Conservation (phyloP, 2,888 invertebrate genomes). For the Odontomyia ornata region DNA sequence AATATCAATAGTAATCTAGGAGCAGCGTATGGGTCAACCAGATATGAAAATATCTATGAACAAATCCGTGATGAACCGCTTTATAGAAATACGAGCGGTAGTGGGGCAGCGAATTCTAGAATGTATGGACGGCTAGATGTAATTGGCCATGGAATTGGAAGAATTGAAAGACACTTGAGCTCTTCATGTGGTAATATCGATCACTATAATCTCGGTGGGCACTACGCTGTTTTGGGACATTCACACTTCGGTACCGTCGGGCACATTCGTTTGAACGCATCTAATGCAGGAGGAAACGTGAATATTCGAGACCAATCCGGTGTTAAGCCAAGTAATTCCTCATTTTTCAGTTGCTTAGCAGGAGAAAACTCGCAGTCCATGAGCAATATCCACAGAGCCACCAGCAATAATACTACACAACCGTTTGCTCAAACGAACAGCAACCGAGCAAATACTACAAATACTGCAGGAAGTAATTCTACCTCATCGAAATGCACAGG, state of each 20-base stretch:
- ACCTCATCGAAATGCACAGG: conserved; percentile 47
- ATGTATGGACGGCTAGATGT: conserved; percentile 68
- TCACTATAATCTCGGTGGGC: conserved; percentile 64
- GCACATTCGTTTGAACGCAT: conserved; percentile 62
- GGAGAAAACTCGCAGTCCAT: conserved; percentile 65
- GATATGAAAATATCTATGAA: conserved; percentile 68
- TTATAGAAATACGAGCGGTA: conserved; percentile 57
- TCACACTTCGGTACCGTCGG: conserved; percentile 65
- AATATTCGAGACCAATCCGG: conserved; percentile 51
- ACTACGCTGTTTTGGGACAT: conserved; percentile 63
- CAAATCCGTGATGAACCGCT: conserved; percentile 67
- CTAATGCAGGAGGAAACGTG: conserved; percentile 48
- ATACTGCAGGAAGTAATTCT: not conserved
- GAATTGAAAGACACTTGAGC: conserved; percentile 70
- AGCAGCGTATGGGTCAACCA: conserved; percentile 53
- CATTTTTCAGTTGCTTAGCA: conserved; percentile 63
- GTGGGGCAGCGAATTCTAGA: conserved; percentile 52
- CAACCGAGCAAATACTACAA: not conserved
- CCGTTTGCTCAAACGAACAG: not conserved
- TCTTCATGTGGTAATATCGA: conserved; percentile 73
- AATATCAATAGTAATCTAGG: conserved; percentile 57
- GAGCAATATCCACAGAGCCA: conserved; percentile 62
- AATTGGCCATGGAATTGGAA: conserved; percentile 67
- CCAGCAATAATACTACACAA: conserved; percentile 48
- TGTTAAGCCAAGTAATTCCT: conserved; percentile 62